Percentiles rank a stretch among this genome's conserved stretches.
These are phyloP conservation scores for Catocala sponsa DNA, from an alignment of 2,888 invertebrate genomes.

Conservation along the genomic window DNA sequence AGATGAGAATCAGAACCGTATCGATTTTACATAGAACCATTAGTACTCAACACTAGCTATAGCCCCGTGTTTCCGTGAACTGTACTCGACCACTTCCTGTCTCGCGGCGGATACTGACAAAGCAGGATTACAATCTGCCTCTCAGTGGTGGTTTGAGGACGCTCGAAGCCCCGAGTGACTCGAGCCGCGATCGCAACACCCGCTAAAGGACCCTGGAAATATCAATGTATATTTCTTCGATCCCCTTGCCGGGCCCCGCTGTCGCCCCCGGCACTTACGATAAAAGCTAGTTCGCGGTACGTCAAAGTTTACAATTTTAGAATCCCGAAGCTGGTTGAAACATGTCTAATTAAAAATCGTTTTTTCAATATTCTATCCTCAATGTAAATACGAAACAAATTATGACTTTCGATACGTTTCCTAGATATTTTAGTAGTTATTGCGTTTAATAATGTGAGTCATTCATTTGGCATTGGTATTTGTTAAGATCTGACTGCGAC, in stretches of 20 bases:
- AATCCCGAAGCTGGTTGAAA: conserved; percentile 45
- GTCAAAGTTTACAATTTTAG: conserved; percentile 53
- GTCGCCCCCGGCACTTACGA: conserved; percentile 52
- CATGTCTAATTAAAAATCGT: conserved; percentile 44
- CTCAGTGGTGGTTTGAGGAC: conserved; percentile 66
- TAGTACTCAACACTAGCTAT: conserved; percentile 21
- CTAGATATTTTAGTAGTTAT: neutral
- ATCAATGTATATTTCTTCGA: conserved; percentile 68
- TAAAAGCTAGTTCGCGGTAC: conserved; percentile 58
- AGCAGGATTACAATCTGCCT: conserved; percentile 74
- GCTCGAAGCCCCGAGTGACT: conserved; percentile 67
- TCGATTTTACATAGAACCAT: conserved; percentile 17
- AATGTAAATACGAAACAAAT: neutral
- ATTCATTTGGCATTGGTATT: neutral
- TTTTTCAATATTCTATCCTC: conserved; percentile 10
- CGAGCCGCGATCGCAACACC: conserved; percentile 65
- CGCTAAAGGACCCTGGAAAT: conserved; percentile 68
- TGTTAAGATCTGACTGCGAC: conserved; percentile 2
- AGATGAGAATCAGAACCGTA: neutral
- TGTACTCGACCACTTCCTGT: conserved; percentile 63
- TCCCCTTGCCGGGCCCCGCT: conserved; percentile 49
- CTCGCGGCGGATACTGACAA: conserved; percentile 64
- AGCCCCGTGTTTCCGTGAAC: conserved; percentile 41
- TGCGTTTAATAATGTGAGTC: too few species aligned
- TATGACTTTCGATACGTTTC: neutral